These are phyloP conservation scores for Melinopterus prodromus DNA, from an alignment of 2,888 invertebrate genomes.

Conservation along the genomic window DNA sequence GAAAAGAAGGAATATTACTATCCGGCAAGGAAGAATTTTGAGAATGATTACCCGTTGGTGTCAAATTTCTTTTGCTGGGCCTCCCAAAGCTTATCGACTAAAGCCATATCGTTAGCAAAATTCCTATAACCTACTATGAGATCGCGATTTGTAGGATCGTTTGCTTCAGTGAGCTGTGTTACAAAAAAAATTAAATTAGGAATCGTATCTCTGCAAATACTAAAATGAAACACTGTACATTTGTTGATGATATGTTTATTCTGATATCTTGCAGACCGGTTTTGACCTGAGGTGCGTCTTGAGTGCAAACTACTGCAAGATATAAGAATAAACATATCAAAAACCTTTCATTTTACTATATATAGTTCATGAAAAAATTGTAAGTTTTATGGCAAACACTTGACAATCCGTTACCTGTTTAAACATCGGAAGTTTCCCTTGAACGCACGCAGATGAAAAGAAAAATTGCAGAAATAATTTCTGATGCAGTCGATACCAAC, in stretches of 20 bases:
- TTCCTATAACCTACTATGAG: conserved; percentile 41
- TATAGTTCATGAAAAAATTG: neutral
- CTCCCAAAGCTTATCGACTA: conserved; percentile 39
- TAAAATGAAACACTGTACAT: too few relatives aligned
- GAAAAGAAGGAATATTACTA: neutral
- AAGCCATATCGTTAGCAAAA: conserved; percentile 43
- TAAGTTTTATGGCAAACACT: neutral
- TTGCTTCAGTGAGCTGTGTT: conserved; percentile 41
- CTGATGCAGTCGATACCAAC: conserved; percentile 74
- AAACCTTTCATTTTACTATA: neutral
- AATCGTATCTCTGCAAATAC: neutral
- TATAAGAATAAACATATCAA: too few relatives aligned
- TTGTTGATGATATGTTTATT: too few relatives aligned
- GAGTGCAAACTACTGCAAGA: too few relatives aligned
- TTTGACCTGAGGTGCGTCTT: too few relatives aligned
- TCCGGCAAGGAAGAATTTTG: neutral
- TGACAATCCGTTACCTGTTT: conserved; percentile 46
- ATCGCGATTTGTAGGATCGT: conserved; percentile 38
- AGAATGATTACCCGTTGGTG: neutral
- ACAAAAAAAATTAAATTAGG: neutral
- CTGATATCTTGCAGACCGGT: too few relatives aligned
- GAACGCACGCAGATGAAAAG: conserved; percentile 53
- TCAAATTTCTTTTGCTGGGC: conserved; percentile 35
- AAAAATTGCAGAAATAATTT: conserved; percentile 66
- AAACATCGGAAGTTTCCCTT: conserved; percentile 50